Conservation (phyloP, 2,888 invertebrate species). For the Trachelus troglodyta region DNA sequence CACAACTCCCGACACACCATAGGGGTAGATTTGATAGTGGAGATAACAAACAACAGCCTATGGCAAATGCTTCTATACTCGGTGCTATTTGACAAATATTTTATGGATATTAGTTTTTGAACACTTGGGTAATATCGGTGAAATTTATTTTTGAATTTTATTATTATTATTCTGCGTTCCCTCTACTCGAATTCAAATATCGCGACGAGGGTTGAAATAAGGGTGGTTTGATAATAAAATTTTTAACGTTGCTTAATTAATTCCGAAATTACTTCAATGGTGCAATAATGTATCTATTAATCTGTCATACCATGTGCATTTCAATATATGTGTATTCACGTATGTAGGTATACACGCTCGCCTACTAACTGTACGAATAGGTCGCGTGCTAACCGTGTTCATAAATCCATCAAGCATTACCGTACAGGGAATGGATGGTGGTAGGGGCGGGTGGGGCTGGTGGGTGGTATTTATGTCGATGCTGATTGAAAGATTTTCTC, state of each 20-base stretch:
- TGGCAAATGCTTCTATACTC: neutral
- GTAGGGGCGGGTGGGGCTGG: neutral
- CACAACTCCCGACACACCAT: conserved; percentile 5
- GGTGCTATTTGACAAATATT: neutral
- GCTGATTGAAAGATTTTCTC: neutral
- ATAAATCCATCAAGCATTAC: neutral
- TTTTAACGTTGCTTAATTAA: neutral
- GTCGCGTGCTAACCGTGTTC: neutral
- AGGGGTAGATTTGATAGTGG: neutral
- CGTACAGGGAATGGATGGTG: neutral
- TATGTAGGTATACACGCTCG: neutral
- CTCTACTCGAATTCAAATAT: neutral
- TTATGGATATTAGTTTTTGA: neutral
- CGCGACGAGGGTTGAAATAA: neutral
- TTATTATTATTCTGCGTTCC: neutral
- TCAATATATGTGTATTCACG: neutral
- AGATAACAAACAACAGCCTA: neutral
- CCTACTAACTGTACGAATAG: neutral
- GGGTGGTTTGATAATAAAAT: neutral
- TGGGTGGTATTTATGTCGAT: neutral
- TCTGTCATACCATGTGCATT: neutral
- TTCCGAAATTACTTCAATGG: neutral
- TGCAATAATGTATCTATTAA: neutral
- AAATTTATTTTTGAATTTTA: neutral
- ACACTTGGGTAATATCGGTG: neutral